Evolutionary conservation across 2,888 invertebrate genomes (phyloP).

Genomic region (Arctia plantaginis): DNA sequence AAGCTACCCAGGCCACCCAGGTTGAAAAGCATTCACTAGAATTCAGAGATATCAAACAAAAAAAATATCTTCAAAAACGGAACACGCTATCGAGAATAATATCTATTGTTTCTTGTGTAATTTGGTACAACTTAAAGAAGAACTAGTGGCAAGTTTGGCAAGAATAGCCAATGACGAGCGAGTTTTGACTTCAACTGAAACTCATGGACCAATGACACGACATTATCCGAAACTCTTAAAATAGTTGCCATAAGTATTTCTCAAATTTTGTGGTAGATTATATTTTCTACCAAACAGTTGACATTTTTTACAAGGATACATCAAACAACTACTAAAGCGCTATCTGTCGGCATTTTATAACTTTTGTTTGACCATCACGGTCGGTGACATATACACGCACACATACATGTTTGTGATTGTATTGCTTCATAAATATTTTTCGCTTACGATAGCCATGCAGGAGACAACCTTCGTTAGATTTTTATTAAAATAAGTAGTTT

Average conservation of each 20-base stretch:
- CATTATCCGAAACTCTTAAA: not conserved
- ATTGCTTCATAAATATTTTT: conserved; percentile 86
- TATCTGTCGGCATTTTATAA: conserved; percentile 57
- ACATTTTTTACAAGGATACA: conserved; percentile 17
- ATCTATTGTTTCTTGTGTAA: not conserved
- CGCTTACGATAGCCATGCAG: conserved; percentile 88
- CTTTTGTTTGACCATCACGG: conserved; percentile 53
- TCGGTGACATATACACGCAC: conserved; percentile 69
- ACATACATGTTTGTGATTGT: conserved; percentile 79
- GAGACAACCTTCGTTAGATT: conserved; percentile 86
- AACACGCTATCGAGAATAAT: not conserved
- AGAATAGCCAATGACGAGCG: not conserved
- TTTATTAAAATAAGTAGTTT: conserved; percentile 86
- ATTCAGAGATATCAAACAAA: not conserved
- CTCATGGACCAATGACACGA: not conserved
- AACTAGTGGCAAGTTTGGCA: not conserved
- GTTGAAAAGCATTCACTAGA: no score
- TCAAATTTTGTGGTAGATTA: not conserved
- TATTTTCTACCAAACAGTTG: conserved; percentile 30
- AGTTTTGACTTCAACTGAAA: not conserved
- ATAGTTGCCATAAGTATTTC: not conserved
- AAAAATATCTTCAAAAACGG: not conserved
- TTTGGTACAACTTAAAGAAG: not conserved
- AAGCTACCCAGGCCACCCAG: no score
- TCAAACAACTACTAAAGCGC: conserved; percentile 50